Percentiles rank a stretch among this genome's conserved stretches.
Conservation (phyloP, 2,888 invertebrate genomes). For the Drosophila barbarae region DNA sequence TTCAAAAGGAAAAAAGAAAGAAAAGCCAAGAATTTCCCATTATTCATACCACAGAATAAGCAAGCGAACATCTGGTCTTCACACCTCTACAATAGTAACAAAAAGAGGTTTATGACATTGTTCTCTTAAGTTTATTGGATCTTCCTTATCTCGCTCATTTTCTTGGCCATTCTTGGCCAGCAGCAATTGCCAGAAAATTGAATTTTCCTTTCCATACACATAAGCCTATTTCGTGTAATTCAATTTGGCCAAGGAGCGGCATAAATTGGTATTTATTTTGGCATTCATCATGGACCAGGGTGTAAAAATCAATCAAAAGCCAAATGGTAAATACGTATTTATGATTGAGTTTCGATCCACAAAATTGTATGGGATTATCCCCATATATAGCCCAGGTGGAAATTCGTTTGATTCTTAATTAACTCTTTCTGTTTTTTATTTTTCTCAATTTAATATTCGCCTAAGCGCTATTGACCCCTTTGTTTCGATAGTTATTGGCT, state of each 20-base stretch:
- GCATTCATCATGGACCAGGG: neutral
- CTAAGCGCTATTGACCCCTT: neutral
- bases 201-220: constrained; percentile 11
- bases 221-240: constrained; percentile 34
- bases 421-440: neutral
- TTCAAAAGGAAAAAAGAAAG: neutral
- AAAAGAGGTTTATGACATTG: constrained; percentile 14
- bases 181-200: constrained; percentile 16
- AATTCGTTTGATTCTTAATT: neutral
- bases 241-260: constrained; percentile 11
- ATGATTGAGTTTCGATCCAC: constrained; percentile 2
- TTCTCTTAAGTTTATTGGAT: constrained; percentile 1
- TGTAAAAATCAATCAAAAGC: constrained; percentile 16
- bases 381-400: neutral
- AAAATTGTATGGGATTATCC: neutral
- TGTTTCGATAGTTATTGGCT: constrained; percentile 10
- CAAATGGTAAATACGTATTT: neutral
- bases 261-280: constrained; percentile 13
- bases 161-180: neutral
- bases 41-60: neutral
- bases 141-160: neutral
- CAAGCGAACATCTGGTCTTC: constrained; percentile 3
- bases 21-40: neutral
- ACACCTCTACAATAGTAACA: neutral
- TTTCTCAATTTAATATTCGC: constrained; percentile 1